A percentile compares a stretch with the other conserved stretches of the same genome.
Evolutionary conservation across 2,113 vertebrate species (phyloP).

Genomic region (Camarhynchus parvulus): DNA sequence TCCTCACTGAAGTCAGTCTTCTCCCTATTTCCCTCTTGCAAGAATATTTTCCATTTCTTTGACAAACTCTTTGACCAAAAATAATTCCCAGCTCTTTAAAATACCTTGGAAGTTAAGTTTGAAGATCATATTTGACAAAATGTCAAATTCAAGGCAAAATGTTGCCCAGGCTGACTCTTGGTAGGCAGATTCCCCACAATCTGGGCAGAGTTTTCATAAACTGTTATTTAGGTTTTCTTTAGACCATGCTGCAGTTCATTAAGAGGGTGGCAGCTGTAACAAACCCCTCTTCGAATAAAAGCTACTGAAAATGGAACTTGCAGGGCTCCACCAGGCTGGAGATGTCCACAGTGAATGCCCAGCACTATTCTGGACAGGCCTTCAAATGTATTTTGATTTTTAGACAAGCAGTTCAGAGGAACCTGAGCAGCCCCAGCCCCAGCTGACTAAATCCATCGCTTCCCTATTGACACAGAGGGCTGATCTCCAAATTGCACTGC

Average conservation of each 20-base stretch:
- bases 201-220: background rate
- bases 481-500: constrained; percentile 37
- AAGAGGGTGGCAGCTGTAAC: background rate
- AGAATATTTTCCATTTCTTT: background rate
- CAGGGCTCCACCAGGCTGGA: background rate
- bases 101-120: background rate
- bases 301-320: background rate
- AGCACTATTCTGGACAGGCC: background rate
- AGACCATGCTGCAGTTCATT: background rate
- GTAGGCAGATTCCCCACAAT: background rate
- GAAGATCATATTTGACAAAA: background rate
- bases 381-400: constrained; percentile 6
- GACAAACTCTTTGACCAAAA: background rate
- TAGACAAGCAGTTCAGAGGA: constrained; percentile 5
- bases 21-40: background rate
- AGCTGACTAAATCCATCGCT: constrained; percentile 54
- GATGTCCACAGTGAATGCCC: background rate
- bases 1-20: background rate
- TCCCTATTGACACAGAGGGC: constrained; percentile 54
- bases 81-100: background rate
- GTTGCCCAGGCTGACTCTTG: background rate
- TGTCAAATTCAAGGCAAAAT: background rate
- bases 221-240: background rate
- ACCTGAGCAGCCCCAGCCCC: constrained; percentile 7
- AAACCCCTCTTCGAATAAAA: background rate